Evolutionary conservation across 1,140 invertebrate species (phyloP).

Genomic region (Scaptomyza graminum): DNA sequence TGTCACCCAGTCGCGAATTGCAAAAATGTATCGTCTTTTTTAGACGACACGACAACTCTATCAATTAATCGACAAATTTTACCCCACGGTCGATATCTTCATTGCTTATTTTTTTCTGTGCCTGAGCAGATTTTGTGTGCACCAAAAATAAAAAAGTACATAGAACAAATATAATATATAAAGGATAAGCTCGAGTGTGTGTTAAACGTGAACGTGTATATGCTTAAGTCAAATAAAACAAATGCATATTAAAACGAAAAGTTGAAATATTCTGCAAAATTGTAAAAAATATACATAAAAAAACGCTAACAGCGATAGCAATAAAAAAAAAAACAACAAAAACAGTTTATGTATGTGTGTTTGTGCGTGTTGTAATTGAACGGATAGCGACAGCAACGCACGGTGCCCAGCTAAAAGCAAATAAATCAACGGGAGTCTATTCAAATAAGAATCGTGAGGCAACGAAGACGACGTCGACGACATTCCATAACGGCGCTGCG

Average conservation of each 20-base stretch:
- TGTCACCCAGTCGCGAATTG: slow-evolving; percentile 36
- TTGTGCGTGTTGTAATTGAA: slow-evolving; percentile 54
- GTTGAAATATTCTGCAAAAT: slow-evolving; percentile 40
- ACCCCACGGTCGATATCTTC: slow-evolving; percentile 68
- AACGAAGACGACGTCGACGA: slow-evolving; percentile 44
- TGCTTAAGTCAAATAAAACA: slow-evolving; percentile 29
- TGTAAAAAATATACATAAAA: slow-evolving; percentile 72
- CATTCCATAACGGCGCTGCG: slow-evolving; percentile 48
- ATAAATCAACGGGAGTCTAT: slow-evolving; percentile 44
- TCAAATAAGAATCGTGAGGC: slow-evolving; percentile 67
- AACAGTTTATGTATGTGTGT: slow-evolving; percentile 31
- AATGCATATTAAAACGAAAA: slow-evolving; percentile 25
- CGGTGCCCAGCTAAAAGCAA: slow-evolving; percentile 27
- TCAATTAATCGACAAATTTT: slow-evolving; percentile 61
- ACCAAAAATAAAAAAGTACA: slow-evolving; percentile 56
- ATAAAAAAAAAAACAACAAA: slow-evolving; percentile 4
- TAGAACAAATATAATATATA: slow-evolving; percentile 45
- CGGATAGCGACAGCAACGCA: slow-evolving; percentile 46
- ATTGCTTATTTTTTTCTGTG: slow-evolving; percentile 63
- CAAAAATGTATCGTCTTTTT: slow-evolving; percentile 18
- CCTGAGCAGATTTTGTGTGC: slow-evolving; percentile 67
- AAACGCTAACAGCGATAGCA: slow-evolving; percentile 53
- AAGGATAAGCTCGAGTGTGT: slow-evolving; percentile 41
- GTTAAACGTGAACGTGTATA: slow-evolving; percentile 34
- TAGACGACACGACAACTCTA: slow-evolving; percentile 45